Percentiles rank a stretch among this genome's conserved stretches.
Evolutionary conservation across 2,888 invertebrate species (phyloP).

Genomic region (Agriopis marginaria): DNA sequence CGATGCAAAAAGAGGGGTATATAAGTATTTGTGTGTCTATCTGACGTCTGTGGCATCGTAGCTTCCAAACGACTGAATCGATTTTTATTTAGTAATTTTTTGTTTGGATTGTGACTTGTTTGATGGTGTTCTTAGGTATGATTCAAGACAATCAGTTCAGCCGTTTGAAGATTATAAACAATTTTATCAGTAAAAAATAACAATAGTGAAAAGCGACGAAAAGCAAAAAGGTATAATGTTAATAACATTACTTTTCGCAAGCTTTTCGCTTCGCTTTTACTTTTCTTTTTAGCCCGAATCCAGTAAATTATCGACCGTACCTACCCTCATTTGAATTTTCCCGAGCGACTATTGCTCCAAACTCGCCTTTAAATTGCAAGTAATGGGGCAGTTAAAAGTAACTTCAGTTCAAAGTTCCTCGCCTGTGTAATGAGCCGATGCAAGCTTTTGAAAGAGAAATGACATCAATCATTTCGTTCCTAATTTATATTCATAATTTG

Average conservation of each 20-base stretch:
- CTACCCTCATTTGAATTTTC: conserved; percentile 32
- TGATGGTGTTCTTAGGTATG: too few relatives aligned
- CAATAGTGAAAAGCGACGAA: neutral
- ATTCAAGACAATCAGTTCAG: too few relatives aligned
- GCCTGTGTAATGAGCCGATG: conserved; percentile 44
- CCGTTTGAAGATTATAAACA: too few relatives aligned
- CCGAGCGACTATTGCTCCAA: conserved; percentile 19
- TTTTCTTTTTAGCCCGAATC: conserved; percentile 14
- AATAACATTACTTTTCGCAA: neutral
- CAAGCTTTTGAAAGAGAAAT: conserved; percentile 42
- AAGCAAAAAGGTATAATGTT: neutral
- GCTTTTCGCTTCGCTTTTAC: conserved; percentile 5
- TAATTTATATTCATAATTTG: conserved; percentile 59
- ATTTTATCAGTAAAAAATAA: too few relatives aligned
- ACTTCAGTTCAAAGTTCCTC: conserved; percentile 39
- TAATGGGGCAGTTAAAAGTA: conserved; percentile 42
- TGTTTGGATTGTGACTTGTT: too few relatives aligned
- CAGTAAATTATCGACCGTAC: conserved; percentile 29
- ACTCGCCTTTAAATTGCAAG: conserved; percentile 34
- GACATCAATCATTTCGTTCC: conserved; percentile 52
- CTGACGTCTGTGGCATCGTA: too few relatives aligned
- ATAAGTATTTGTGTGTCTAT: too few relatives aligned
- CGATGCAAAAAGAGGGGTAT: too few relatives aligned
- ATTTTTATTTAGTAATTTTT: too few relatives aligned
- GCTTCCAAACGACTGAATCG: too few relatives aligned